phyloP scores from a whole-genome alignment of 1,140 invertebrate genomes.

The Drosophila jambulina region DNA sequence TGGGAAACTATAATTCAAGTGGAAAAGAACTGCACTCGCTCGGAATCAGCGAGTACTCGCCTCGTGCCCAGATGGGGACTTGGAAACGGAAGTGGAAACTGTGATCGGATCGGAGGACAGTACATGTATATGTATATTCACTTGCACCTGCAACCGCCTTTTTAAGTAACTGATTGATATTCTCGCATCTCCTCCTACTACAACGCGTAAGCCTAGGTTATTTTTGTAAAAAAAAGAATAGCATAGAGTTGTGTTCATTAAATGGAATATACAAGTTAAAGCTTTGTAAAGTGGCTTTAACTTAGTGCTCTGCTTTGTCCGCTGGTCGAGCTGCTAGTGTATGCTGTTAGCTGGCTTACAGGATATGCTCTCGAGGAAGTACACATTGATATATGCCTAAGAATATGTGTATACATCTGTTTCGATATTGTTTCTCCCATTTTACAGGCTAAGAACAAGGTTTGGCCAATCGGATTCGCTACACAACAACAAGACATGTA shows the following conservation, averaged over 20 bases:
- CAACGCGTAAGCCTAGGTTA: constrained; percentile 25
- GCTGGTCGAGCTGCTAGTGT: constrained; percentile 6
- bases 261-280: constrained; percentile 76
- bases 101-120: constrained; percentile 7
- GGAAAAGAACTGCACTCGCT: not conserved
- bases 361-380: constrained; percentile 31
- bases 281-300: constrained; percentile 59
- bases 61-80: not conserved
- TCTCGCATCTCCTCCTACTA: constrained; percentile 12
- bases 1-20: not conserved
- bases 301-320: constrained; percentile 22
- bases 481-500: constrained; percentile 50
- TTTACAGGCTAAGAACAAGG: constrained; percentile 47
- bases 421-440: not conserved
- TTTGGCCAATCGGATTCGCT: constrained; percentile 64
- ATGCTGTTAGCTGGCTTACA: constrained; percentile 56
- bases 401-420: constrained; percentile 14
- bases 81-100: not conserved
- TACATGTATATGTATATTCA: not conserved
- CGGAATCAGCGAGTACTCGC: not conserved
- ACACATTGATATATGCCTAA: constrained; percentile 10
- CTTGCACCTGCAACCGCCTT: constrained; percentile 16
- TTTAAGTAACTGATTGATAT: constrained; percentile 69
- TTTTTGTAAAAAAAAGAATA: constrained; percentile 17
- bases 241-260: constrained; percentile 33